Conservation (phyloP, 23 tunicate genomes). For the Pegea sp. region DNA sequence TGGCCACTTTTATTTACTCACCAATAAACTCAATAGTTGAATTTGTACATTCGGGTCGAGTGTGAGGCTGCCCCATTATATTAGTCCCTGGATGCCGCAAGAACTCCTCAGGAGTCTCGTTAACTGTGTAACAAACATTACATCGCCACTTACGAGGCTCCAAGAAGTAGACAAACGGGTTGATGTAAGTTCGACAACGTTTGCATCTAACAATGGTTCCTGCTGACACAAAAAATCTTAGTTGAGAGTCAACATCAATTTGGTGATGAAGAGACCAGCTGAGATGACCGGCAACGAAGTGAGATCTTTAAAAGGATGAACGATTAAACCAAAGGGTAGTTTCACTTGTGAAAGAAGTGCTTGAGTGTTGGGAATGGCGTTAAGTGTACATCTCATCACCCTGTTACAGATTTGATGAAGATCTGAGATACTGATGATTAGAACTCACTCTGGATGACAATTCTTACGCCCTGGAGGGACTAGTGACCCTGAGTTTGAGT, state of each 20-base stretch:
- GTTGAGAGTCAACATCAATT: neutral
- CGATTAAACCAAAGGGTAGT: conserved; percentile 81
- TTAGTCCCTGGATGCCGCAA: conserved; percentile 79
- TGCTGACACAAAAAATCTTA: conserved; percentile 1
- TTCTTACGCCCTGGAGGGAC: conserved; percentile 88
- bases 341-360: conserved; percentile 48
- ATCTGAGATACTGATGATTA: neutral
- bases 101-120: conserved; percentile 96
- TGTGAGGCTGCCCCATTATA: conserved; percentile 92
- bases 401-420: conserved; percentile 13
- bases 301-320: conserved; percentile 94
- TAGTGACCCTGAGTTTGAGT: too few species aligned
- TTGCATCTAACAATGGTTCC: conserved; percentile 87
- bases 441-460: conserved; percentile 72
- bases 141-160: conserved; percentile 77
- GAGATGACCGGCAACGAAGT: conserved; percentile 91
- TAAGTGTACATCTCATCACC: conserved; percentile 74
- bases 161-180: conserved; percentile 88
- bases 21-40: conserved; percentile 95
- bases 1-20: conserved; percentile 10
- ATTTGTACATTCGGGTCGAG: conserved; percentile 94
- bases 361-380: conserved; percentile 73
- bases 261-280: conserved; percentile 67
- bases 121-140: conserved; percentile 77
- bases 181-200: conserved; percentile 88